Evolutionary conservation across 2,797 vertebrate species (phyloP), one percentile per base, ranked within the genome.

Genomic region (Carduelis carduelis): DNA sequence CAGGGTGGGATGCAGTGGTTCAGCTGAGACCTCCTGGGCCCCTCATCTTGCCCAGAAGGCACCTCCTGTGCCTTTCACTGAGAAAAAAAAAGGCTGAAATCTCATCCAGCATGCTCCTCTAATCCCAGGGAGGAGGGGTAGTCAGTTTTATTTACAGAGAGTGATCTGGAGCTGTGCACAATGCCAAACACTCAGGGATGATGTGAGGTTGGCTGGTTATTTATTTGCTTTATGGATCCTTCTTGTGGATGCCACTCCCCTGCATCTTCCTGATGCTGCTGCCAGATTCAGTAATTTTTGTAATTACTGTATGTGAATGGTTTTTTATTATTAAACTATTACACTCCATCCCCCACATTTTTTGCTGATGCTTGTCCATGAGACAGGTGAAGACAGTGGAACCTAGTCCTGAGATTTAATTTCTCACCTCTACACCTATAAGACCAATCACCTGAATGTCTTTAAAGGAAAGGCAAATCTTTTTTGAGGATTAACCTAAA

Each of bases 61-160:
- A 69, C 63, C 39, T 69, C 47, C 41, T 44, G 35, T 6, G 7
- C 16, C 34, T 83, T 35, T 34, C 46, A 53, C 26, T 19, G 50
- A n/a, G 70, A 39, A 24, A 49, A 59, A 61, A 37, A 41, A 41
- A 50, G 14, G 16, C 61, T 91, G 32, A 26, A 75, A 44, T 56
- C 9, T 47, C 3, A 2, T 5, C 19, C 71, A 68, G 28, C 0
- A 0, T 35, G 8, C 21, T 69, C 15, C 20, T 59, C 9, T 47
- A 28, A 41, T 26, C 21, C 50, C 6, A 8, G 7, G 60, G 47
- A 79, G 37, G 34, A 61, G 18, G 9, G 26, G 12, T 27, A 80
- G 56, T 19, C 23, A 17, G 19, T 56, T 71, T 49, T 64, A 30
- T 88, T 86, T 52, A n/a, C 76, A 80, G 46, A 9, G 21, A 20